Base-by-base conservation (phyloP, 1,140 invertebrate species). In the Popillia japonica region DNA sequence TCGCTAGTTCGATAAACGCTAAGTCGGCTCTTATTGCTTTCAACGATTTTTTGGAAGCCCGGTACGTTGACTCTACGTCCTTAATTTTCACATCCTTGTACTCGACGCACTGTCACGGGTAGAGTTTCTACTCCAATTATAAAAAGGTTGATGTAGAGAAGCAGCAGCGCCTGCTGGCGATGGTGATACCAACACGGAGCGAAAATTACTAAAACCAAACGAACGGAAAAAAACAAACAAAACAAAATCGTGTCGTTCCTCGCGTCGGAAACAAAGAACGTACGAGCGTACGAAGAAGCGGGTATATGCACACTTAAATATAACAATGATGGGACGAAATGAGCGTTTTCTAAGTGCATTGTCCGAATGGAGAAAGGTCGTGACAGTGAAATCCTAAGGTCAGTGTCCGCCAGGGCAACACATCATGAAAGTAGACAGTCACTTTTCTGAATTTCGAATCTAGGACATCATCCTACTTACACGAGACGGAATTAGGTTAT, bases 361-460 rank as follows among this genome's bases (percentile, higher is more conserved):
- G 78, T 76, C 42, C 78, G 64, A 48, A 40, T 72, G 78, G 75
- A 79, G 78, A 79, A 79, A 79, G 78, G 78, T 79, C 76, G 78
- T 79, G 78, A 59, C 78, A 79, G 78, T 79, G 78, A 79, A 79
- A 79, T 77, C 68, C 40, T 55, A 77, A 68, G 78, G 75, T 79
- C 78, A 79, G 75, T 77, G 78, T 76, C 78, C 78, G 78, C 78
- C 72, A 76, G 78, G 78, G 78, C 73, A 76, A 23, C 74, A 79
- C 78, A 77, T 59, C 75, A 79, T 76, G 48, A 79, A 77, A 77
- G 72, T 55, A 79, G 78, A 77, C 78, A 77, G 59, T 79, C 75
- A 79, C 78, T 79, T 79, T 79, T 79, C 78, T 79, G 78, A 79
- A 79, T 73, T 77, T 77, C 59, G 75, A 79, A 79, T 79, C 78